Conservation (phyloP, 64 coral and sea anemone genomes). For the Catalaphyllia jardinei region DNA sequence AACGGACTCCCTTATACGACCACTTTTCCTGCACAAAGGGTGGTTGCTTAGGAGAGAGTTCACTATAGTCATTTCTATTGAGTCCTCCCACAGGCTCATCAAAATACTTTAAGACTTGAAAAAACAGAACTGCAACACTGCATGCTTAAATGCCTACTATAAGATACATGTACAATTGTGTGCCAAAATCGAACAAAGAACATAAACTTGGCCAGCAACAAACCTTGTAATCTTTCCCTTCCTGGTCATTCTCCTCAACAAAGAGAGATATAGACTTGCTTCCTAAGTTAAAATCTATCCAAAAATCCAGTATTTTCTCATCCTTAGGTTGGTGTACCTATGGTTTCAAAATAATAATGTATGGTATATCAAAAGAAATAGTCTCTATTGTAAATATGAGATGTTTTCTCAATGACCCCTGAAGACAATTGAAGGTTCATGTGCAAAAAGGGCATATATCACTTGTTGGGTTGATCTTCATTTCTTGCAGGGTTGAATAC, state of each 20-base stretch:
- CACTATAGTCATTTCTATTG: no score
- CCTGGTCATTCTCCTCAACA: constrained; percentile 12
- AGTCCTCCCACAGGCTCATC: no score
- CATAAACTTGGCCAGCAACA: not conserved
- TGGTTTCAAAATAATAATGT: not conserved
- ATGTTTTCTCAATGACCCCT: not conserved
- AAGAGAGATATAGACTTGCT: constrained; percentile 5
- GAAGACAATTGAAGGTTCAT: no score
- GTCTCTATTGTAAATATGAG: not conserved
- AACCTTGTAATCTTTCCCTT: constrained; percentile 22
- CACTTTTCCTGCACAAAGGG: no score
- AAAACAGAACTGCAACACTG: no score
- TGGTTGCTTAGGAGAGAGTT: no score
- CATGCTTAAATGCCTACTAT: not conserved
- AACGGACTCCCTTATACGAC: no score
- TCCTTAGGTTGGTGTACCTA: constrained; percentile 17
- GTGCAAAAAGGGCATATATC: no score
- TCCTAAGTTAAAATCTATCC: constrained; percentile 31
- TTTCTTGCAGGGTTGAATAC: no score
- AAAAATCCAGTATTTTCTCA: constrained; percentile 16
- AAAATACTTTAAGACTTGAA: no score
- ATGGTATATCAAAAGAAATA: not conserved
- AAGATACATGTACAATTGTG: not conserved
- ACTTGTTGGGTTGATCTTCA: no score
- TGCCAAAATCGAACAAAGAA: not conserved